Conservation (phyloP, 2,888 invertebrate genomes). For the Drosophila multiciliata region DNA sequence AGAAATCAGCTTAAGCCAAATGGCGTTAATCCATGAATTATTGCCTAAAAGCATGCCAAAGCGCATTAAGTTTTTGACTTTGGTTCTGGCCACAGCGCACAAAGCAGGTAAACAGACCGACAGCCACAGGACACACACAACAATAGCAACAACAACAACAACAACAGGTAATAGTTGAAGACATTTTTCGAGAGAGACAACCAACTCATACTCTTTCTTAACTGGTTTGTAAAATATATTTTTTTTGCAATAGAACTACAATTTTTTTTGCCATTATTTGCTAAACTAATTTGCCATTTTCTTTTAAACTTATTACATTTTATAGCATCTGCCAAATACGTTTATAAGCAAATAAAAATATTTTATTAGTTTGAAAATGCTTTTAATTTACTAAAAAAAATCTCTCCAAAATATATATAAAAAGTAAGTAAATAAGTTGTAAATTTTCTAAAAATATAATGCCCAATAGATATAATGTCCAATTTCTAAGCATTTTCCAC, state of each 20-base stretch:
- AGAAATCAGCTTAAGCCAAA: conserved; percentile 79
- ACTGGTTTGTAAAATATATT: background rate
- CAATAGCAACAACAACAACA: conserved; percentile 17
- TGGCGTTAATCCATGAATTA: conserved; percentile 85
- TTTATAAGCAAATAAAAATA: no score
- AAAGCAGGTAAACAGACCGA: conserved; percentile 42
- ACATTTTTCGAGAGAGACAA: background rate
- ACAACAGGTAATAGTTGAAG: conserved; percentile 45
- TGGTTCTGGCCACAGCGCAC: conserved; percentile 37
- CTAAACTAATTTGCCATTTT: no score
- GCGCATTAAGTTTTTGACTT: conserved; percentile 80
- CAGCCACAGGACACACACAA: conserved; percentile 20
- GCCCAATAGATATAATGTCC: background rate
- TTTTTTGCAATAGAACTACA: background rate
- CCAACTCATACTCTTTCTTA: conserved; percentile 16
- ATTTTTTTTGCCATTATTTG: background rate
- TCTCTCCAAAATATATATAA: background rate
- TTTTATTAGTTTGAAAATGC: no score
- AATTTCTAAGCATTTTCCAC: no score
- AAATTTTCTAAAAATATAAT: background rate
- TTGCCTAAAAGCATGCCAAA: conserved; percentile 84
- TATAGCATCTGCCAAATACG: background rate
- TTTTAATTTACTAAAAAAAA: no score
- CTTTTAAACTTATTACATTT: background rate
- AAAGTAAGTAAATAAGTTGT: background rate